phyloP scores from a whole-genome alignment of 2,797 vertebrate species.

The Calcarius lapponicus region DNA sequence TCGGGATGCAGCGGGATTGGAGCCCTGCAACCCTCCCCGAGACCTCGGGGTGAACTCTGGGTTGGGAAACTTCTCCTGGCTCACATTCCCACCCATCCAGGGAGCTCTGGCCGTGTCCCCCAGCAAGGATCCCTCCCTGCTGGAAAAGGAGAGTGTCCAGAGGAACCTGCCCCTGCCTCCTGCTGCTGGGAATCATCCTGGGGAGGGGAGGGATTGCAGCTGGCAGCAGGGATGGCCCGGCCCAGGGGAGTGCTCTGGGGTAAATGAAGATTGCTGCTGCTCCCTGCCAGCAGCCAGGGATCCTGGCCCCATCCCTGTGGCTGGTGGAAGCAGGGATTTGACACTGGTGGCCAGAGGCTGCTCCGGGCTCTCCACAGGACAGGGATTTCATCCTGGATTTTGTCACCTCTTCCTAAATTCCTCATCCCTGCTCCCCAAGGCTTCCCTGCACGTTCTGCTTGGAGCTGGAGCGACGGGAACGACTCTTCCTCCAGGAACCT shows the following conservation, averaged over 20 bases:
- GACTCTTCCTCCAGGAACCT: background rate
- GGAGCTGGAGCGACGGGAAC: background rate
- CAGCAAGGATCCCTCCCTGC: background rate
- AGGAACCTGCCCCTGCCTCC: background rate
- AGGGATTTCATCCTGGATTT: background rate
- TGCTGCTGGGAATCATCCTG: background rate
- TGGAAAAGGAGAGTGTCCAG: background rate
- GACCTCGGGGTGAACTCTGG: background rate
- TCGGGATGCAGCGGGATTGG: background rate
- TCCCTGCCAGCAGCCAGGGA: background rate
- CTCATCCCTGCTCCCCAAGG: background rate
- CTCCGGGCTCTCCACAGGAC: background rate
- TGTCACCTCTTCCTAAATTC: background rate
- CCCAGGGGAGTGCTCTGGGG: background rate
- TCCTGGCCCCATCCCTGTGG: background rate
- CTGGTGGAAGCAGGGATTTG: conserved; percentile 24
- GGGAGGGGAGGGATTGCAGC: background rate
- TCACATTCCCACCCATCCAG: background rate
- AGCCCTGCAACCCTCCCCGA: background rate
- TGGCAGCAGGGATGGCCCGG: background rate
- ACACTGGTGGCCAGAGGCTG: background rate
- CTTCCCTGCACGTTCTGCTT: background rate
- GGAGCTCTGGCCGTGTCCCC: background rate
- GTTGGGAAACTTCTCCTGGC: background rate
- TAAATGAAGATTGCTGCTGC: conserved; percentile 10